Base-by-base conservation (phyloP, 2,888 invertebrate species). In the Apotomis capreana region DNA sequence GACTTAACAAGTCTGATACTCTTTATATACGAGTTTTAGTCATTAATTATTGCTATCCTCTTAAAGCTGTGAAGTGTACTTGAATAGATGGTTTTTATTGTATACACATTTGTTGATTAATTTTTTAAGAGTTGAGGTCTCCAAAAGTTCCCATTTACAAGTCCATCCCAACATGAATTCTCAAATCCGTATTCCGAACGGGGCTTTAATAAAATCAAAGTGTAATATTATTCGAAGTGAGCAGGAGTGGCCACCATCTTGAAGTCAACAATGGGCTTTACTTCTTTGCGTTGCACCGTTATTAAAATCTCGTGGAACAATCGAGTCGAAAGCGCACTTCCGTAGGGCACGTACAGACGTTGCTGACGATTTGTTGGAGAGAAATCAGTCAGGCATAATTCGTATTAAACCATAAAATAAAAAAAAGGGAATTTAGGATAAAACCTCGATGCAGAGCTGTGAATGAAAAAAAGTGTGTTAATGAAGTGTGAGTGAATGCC, bases 301-400 rank as follows among this genome's bases (percentile, higher is more conserved):
- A 93, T 93, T 93, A 93, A 93, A 92, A 92, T 92, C 93, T 93
- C 90, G 86, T 92, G 92, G 84, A 92, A 91, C 92, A 92, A 93
- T 93, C 91, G 92, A 92, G 83, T 92, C 88, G 87, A 92, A 89
- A 91, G 92, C 91, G 89, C 89, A 91, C 92, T 93, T 92, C 91
- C 91, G 88, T 76, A 80, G 77, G 80, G 81, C 81, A 75, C 83
- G 90, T 90, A 87, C 91, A 88, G 86, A 84, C 77, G 81, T 15
- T 40, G 62, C 57, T 71, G 76, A 74, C 74, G 69, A 36, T 69
- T 63, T 51, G 63, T 52, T 62, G 62, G 60, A 49, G 49, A 6
- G 49, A 49, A 46, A 57, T 62, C 62, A 51, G 49, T 26, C 26
- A 40, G 51, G 5, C 55, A 26, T 55, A 12, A 4, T 8, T 46